Percentiles rank a stretch among this genome's conserved stretches.
phyloP scores from a whole-genome alignment of 2,797 vertebrate genomes.

The Acipenser ruthenus region DNA sequence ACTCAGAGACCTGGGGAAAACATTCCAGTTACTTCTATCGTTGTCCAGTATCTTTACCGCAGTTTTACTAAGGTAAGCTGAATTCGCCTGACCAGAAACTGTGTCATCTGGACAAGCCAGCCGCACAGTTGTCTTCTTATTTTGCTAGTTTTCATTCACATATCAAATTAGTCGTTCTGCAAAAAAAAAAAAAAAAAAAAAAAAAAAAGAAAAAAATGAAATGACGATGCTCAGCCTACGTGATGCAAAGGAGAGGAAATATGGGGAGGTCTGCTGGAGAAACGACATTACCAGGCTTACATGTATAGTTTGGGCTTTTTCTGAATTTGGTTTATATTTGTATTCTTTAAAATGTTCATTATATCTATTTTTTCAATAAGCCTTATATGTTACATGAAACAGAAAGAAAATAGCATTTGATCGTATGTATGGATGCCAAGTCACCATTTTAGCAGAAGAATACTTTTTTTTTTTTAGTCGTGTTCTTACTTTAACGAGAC shows the following conservation, averaged over 20 bases:
- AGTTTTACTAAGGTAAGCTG: not conserved
- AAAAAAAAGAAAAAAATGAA: not conserved
- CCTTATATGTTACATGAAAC: too few species aligned
- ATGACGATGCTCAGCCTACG: not conserved
- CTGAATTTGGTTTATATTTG: too few species aligned
- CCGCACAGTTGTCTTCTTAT: not conserved
- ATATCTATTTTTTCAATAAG: too few species aligned
- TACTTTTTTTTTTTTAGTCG: too few species aligned
- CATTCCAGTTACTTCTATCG: conserved; percentile 15
- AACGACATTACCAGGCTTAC: too few species aligned
- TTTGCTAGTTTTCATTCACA: not conserved
- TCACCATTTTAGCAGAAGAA: too few species aligned
- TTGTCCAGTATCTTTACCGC: not conserved
- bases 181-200: not conserved
- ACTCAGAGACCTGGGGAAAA: conserved; percentile 4
- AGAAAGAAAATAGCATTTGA: too few species aligned
- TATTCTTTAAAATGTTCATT: too few species aligned
- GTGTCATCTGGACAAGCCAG: not conserved
- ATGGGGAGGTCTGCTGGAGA: not conserved
- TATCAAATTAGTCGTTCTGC: not conserved
- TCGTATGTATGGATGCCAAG: too few species aligned
- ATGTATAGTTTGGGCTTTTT: too few species aligned
- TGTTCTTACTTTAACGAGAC: too few species aligned
- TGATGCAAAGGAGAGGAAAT: not conserved
- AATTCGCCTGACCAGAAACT: not conserved